phyloP scores from a whole-genome alignment of 2,113 vertebrate species.

The Actinemys pallida region DNA sequence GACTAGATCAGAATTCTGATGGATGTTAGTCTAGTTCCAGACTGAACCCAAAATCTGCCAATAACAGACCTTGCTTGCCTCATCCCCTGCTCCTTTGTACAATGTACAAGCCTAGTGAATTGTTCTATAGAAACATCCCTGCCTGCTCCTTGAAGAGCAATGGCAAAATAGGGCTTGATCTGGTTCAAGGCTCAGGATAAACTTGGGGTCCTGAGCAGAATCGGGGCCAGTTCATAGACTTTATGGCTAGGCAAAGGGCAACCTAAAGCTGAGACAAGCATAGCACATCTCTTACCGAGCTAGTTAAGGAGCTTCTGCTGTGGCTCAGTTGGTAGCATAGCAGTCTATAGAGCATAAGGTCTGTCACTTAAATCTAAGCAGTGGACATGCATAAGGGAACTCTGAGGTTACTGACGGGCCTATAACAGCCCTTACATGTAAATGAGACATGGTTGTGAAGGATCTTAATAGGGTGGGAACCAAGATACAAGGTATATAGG shows the following conservation, averaged over 20 bases:
- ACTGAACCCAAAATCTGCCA: constrained; percentile 37
- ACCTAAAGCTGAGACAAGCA: not conserved
- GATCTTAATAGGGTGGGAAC: constrained; percentile 5
- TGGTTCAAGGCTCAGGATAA: not conserved
- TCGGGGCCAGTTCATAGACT: not conserved
- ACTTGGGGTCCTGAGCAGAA: not conserved
- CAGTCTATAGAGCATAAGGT: not conserved
- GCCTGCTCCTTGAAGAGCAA: not conserved
- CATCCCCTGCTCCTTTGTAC: not conserved
- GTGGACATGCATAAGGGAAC: not conserved
- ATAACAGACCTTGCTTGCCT: constrained; percentile 44
- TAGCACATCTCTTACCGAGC: not conserved
- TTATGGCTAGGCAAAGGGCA: not conserved
- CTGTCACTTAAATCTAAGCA: not conserved
- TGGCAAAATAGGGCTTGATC: not conserved
- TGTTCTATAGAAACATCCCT: not conserved
- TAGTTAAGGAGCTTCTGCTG: not conserved
- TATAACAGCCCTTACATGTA: constrained; percentile 33
- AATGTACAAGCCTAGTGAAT: constrained; percentile 27
- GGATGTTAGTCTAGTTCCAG: constrained; percentile 33
- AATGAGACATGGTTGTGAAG: constrained; percentile 10
- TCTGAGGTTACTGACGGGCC: not conserved
- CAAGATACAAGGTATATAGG: not conserved
- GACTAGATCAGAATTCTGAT: constrained; percentile 56
- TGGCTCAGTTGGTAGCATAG: not conserved